phyloP scores from a whole-genome alignment of 2,888 invertebrate genomes.

The Pediacus dermestoides region DNA sequence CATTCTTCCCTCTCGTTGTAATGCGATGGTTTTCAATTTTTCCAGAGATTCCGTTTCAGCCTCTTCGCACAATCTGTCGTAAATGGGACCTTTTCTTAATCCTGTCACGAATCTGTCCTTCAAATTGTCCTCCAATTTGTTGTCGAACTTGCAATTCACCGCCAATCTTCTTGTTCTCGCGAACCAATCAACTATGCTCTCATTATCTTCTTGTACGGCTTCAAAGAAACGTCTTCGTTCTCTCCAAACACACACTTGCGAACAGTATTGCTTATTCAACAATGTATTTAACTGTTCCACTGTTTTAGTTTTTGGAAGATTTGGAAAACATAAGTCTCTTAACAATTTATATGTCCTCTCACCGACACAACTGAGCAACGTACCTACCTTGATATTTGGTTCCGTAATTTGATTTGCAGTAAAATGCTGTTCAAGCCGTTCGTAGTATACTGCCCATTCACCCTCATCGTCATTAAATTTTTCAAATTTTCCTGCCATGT shows the following conservation, averaged over 20 bases:
- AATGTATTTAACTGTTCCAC: slow-evolving; percentile 9
- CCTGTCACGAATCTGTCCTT: slow-evolving; percentile 11
- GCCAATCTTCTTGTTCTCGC: slow-evolving; percentile 12
- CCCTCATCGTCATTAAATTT: no score
- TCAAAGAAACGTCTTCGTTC: slow-evolving; percentile 14
- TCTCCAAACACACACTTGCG: slow-evolving; percentile 9
- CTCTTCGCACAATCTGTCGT: slow-evolving; percentile 11
- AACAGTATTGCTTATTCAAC: slow-evolving; percentile 14
- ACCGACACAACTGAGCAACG: slow-evolving; percentile 8
- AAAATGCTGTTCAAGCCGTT: slow-evolving; percentile 13
- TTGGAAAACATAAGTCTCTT: slow-evolving; percentile 12
- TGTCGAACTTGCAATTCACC: slow-evolving; percentile 16
- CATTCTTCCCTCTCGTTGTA: background rate
- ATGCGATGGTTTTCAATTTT: slow-evolving; percentile 2
- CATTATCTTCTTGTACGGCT: slow-evolving; percentile 7
- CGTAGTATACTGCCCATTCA: slow-evolving; percentile 9
- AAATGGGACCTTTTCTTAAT: slow-evolving; percentile 9
- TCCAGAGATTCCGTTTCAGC: background rate
- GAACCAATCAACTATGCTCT: slow-evolving; percentile 10
- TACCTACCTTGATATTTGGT: slow-evolving; percentile 7
- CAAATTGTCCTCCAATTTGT: slow-evolving; percentile 6
- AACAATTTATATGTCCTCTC: slow-evolving; percentile 15
- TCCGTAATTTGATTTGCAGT: slow-evolving; percentile 10
- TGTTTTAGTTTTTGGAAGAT: slow-evolving; percentile 6
- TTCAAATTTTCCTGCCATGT: no score